Evolutionary conservation across 2,888 invertebrate species (phyloP).

Genomic region (Hoplodrina ambigua): DNA sequence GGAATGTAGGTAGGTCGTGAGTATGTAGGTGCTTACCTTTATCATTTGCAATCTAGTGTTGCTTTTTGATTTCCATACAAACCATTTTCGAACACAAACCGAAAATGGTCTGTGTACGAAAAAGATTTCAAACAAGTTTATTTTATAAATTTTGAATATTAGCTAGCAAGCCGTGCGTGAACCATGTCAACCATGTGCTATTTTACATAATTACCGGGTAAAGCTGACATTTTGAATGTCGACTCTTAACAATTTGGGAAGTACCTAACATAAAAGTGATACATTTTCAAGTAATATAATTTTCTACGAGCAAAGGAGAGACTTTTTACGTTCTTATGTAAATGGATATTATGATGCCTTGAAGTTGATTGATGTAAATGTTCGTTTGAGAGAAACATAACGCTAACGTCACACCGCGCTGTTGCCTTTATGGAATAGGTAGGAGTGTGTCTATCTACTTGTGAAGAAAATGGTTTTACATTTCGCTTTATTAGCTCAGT

Average conservation of each 20-base stretch:
- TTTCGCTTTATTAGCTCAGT: background rate
- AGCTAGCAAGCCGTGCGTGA: background rate
- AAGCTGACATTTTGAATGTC: background rate
- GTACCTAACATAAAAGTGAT: constrained; percentile 14
- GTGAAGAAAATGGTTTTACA: background rate
- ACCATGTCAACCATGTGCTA: background rate
- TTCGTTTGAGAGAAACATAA: constrained; percentile 20
- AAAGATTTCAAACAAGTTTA: background rate
- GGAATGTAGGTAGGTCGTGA: too few relatives aligned
- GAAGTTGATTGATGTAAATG: constrained; percentile 48
- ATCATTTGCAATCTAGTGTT: too few relatives aligned
- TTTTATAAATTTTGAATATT: background rate
- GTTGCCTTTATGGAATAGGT: background rate
- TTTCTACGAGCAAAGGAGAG: constrained; percentile 10
- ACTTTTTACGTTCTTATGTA: constrained; percentile 35
- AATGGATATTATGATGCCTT: constrained; percentile 27
- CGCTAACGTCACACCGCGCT: background rate
- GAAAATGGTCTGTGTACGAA: too few relatives aligned
- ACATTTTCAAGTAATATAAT: constrained; percentile 34
- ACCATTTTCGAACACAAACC: too few relatives aligned
- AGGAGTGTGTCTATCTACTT: background rate
- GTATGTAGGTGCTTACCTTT: too few relatives aligned
- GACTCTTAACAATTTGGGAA: constrained; percentile 1
- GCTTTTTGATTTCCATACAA: background rate
- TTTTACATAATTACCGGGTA: constrained; percentile 11